A percentile compares a stretch with the other conserved stretches of the same genome.
Conservation (phyloP, 1,140 invertebrate genomes). For the Cepaea nemoralis region DNA sequence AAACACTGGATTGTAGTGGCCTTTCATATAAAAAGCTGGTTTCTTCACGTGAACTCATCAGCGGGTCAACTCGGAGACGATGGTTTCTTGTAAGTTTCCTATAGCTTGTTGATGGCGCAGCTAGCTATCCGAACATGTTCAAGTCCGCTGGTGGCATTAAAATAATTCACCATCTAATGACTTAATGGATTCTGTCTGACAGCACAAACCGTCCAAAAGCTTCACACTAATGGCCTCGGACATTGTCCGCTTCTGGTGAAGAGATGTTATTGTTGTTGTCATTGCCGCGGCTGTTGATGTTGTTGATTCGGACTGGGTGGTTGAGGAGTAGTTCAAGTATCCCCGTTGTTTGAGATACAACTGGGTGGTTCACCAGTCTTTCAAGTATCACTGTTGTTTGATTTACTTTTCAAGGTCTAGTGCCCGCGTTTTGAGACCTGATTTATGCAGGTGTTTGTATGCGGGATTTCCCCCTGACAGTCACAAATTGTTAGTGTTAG, state of each 20-base stretch:
- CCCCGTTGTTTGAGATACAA: neutral
- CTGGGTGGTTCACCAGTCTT: neutral
- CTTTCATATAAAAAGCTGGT: neutral
- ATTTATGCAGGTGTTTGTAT: no score
- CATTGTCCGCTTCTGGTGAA: neutral
- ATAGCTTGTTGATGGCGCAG: no score
- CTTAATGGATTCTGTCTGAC: constrained; percentile 6
- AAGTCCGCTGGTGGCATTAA: neutral
- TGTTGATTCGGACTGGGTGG: neutral
- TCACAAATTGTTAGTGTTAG: no score
- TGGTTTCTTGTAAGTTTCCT: no score
- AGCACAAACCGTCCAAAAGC: neutral
- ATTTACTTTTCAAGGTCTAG: neutral
- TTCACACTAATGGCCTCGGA: neutral
- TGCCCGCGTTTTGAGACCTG: neutral
- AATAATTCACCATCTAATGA: neutral
- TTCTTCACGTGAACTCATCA: neutral
- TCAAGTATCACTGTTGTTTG: neutral
- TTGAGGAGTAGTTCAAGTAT: neutral
- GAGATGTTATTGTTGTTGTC: neutral
- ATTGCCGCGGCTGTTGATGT: neutral
- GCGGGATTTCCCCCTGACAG: no score
- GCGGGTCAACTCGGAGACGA: no score
- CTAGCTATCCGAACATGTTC: neutral
- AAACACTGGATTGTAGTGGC: neutral